These are phyloP conservation scores for Pseudomyrmex dendroicus DNA, from an alignment of 1,140 invertebrate species.

Conservation along the genomic window DNA sequence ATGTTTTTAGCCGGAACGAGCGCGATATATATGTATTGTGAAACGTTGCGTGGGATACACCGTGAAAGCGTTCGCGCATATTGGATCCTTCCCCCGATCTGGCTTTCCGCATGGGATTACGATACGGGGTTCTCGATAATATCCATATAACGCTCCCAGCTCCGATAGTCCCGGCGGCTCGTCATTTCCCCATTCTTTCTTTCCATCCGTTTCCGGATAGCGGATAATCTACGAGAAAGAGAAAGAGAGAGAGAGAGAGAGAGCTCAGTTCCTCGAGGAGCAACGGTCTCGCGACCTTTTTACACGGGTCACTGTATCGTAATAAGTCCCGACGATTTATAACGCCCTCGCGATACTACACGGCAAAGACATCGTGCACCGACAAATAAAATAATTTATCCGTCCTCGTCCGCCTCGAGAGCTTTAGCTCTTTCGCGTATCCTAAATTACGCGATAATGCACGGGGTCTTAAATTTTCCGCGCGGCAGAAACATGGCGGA, in stretches of 20 bases:
- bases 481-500: conserved; percentile 51
- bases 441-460: conserved; percentile 66
- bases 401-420: conserved; percentile 9
- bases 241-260: no score
- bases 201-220: conserved; percentile 7
- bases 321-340: conserved; percentile 58
- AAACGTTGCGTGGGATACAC: conserved; percentile 21
- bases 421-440: conserved; percentile 38
- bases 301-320: conserved; percentile 42
- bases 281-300: conserved; percentile 20
- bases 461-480: conserved; percentile 60
- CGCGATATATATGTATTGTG: neutral
- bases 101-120: conserved; percentile 41
- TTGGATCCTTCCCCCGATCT: conserved; percentile 18
- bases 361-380: conserved; percentile 29
- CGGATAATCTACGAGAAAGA: conserved; percentile 33
- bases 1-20: conserved; percentile 9
- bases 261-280: conserved; percentile 17
- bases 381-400: conserved; percentile 67
- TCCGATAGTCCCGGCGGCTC: conserved; percentile 15
- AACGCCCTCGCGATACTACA: conserved; percentile 11
- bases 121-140: conserved; percentile 44
- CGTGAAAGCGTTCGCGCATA: conserved; percentile 14
- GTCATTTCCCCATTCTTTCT: conserved; percentile 28
- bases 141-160: conserved; percentile 46